A percentile compares a stretch with the other conserved stretches of the same genome.
Evolutionary conservation across 1,140 invertebrate species (phyloP).

Genomic region (Drosophila arizonae): DNA sequence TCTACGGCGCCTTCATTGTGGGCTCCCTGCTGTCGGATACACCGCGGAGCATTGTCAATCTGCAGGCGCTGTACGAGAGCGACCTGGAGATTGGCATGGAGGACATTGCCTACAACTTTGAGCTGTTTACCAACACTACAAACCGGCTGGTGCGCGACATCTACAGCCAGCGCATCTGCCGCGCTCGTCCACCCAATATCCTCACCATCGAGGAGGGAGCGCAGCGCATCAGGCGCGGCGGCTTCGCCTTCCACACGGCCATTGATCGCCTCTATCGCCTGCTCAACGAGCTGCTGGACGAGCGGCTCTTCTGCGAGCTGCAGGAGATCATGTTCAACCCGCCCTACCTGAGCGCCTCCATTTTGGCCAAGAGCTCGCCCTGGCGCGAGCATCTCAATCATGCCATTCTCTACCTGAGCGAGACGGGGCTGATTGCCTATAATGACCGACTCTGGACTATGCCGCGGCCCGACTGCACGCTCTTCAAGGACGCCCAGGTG

Average conservation of each 20-base stretch:
- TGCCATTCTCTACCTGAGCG: slow-evolving; percentile 47
- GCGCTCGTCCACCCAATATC: slow-evolving; percentile 42
- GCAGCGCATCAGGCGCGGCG: slow-evolving; percentile 50
- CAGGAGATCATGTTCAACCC: slow-evolving; percentile 67
- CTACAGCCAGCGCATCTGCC: slow-evolving; percentile 56
- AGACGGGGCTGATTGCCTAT: slow-evolving; percentile 57
- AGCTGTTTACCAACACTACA: slow-evolving; percentile 78
- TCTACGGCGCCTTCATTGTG: slow-evolving; percentile 87
- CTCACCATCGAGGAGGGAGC: slow-evolving; percentile 56
- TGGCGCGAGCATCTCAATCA: slow-evolving; percentile 63
- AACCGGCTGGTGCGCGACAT: slow-evolving; percentile 54
- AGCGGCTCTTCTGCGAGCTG: slow-evolving; percentile 68
- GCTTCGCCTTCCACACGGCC: slow-evolving; percentile 72
- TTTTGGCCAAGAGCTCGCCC: slow-evolving; percentile 58
- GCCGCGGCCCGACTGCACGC: slow-evolving; percentile 56
- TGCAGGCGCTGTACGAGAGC: slow-evolving; percentile 84
- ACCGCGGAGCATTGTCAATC: slow-evolving; percentile 84
- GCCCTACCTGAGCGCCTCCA: slow-evolving; percentile 28
- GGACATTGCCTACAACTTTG: slow-evolving; percentile 84
- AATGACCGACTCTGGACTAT: slow-evolving; percentile 63
- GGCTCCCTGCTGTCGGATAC: slow-evolving; percentile 85
- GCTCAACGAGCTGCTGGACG: slow-evolving; percentile 49
- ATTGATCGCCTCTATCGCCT: slow-evolving; percentile 63
- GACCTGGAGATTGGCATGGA: slow-evolving; percentile 84
- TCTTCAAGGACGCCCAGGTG: slow-evolving; percentile 47